A percentile compares a stretch with the other conserved stretches of the same genome.
Evolutionary conservation across 2,113 vertebrate species (phyloP).

Genomic region (Thunnus thynnus): DNA sequence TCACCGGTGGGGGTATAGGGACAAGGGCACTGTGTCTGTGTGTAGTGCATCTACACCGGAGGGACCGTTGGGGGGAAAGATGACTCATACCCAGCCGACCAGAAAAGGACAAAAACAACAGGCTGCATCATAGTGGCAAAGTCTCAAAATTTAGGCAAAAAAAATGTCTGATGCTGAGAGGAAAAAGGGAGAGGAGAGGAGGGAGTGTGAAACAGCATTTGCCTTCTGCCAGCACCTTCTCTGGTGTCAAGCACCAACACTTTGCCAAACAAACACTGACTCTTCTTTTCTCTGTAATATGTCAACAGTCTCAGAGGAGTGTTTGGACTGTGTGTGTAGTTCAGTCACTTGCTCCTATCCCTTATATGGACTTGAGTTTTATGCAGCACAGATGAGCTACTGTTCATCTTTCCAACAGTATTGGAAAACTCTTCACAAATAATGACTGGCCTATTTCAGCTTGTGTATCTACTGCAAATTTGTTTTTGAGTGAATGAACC

Average conservation of each 20-base stretch:
- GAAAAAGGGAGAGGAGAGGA: background rate
- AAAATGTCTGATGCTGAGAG: background rate
- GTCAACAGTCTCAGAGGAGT: background rate
- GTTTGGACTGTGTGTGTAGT: background rate
- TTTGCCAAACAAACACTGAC: background rate
- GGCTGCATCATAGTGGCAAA: constrained; percentile 2
- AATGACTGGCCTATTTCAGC: background rate
- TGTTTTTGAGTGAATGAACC: constrained; percentile 15
- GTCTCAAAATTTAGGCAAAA: background rate
- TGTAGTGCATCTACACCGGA: background rate
- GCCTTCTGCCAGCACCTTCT: constrained; percentile 5
- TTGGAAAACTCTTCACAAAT: background rate
- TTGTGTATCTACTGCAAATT: background rate
- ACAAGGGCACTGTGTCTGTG: background rate
- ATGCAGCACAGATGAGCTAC: background rate
- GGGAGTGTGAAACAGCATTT: constrained; percentile 26
- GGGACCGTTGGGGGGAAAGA: background rate
- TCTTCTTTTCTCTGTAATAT: constrained; percentile 1
- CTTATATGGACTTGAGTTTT: constrained; percentile 11
- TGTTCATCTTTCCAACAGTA: background rate
- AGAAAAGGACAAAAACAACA: constrained; percentile 32
- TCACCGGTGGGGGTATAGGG: background rate
- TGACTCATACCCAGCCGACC: constrained; percentile 15
- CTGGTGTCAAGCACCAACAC: background rate
- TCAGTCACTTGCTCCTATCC: background rate